Base-by-base conservation (phyloP, 2,888 invertebrate species). In the Hyalella azteca region DNA sequence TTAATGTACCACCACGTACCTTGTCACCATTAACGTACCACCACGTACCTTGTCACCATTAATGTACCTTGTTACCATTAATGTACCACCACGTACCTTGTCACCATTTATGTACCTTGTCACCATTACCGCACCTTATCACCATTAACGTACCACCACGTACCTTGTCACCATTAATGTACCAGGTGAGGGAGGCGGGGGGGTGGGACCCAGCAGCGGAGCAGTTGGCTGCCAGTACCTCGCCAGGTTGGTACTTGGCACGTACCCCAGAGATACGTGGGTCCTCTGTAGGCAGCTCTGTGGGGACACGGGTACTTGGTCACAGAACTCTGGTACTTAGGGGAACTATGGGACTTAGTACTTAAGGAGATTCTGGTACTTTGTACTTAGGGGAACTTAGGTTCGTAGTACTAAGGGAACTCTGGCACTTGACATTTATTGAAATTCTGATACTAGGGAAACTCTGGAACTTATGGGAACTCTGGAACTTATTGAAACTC, bases 181-280 rank as follows among this genome's bases (percentile, higher is more conserved):
- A 54, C 83, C 83, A 83, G 40, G 60, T 77, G 40, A 83, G 48
- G 22, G 75, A 78, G 54, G 83, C 82, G 7, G 83, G 81, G 1
- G 83, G 83, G 32, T 83, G 81, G n/a, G 83, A 83, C 19, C 80
- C 15, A 11, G 79, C 83, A 4, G 83, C 79, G 9, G 83, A 81
- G 60, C 83, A 83, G 78, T 83, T 83, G 50, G 83, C 83, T 2
- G 41, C 39, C 39, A 83, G 78, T 22, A 76, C 11, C 60, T 83
- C 78, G 4, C 83, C 83, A 41, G 73, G 54, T 36, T 79, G 79
- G 79, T 83, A 83, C 78, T 83, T 83, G 40, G 59, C 60, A 3
- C 50, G 59, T 26, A 83, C 83, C 40, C 83, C 83, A 29, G 78
- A 79, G 76, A 83, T 83, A 19, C 66, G 54, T 2, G 83, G 83